Conservation (phyloP, 1,140 invertebrate genomes). For the Lycorma delicatula region DNA sequence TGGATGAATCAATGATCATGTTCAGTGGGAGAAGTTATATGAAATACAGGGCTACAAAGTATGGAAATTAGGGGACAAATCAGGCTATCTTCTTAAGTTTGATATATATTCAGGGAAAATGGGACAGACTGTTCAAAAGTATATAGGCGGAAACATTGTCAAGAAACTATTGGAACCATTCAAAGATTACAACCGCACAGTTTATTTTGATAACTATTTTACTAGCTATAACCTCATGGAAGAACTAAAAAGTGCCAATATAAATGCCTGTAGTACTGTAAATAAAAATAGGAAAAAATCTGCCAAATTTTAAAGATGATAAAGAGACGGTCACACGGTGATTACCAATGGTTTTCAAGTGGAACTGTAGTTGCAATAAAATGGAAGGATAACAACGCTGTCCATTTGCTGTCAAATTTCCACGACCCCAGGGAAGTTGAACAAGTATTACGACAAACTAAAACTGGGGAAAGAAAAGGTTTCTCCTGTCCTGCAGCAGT, state of each 20-base stretch:
- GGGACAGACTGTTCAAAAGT: background rate
- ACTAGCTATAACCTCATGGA: constrained; percentile 23
- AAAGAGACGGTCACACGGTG: constrained; percentile 23
- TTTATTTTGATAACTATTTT: constrained; percentile 32
- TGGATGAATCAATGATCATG: constrained; percentile 29
- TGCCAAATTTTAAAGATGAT: constrained; percentile 22
- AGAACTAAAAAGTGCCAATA: constrained; percentile 14
- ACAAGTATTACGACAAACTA: constrained; percentile 14
- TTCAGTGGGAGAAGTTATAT: constrained; percentile 27
- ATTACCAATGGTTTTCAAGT: constrained; percentile 23
- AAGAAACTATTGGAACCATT: constrained; percentile 9
- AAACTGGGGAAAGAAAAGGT: constrained; percentile 21
- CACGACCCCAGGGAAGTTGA: constrained; percentile 13
- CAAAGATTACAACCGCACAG: constrained; percentile 20
- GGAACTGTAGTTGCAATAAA: constrained; percentile 2
- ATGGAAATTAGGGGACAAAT: constrained; percentile 18
- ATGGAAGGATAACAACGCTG: constrained; percentile 15
- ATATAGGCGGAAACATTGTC: constrained; percentile 25
- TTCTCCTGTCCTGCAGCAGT: constrained; percentile 30
- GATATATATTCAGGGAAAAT: constrained; percentile 25
- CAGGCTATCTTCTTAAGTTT: constrained; percentile 21
- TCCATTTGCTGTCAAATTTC: constrained; percentile 18
- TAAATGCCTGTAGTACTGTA: constrained; percentile 29
- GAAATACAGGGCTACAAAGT: constrained; percentile 29
- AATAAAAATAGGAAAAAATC: constrained; percentile 15